Percentiles rank a stretch among this genome's conserved stretches.
phyloP scores from a whole-genome alignment of 2,888 invertebrate genomes.

The Chloromyia formosa region DNA sequence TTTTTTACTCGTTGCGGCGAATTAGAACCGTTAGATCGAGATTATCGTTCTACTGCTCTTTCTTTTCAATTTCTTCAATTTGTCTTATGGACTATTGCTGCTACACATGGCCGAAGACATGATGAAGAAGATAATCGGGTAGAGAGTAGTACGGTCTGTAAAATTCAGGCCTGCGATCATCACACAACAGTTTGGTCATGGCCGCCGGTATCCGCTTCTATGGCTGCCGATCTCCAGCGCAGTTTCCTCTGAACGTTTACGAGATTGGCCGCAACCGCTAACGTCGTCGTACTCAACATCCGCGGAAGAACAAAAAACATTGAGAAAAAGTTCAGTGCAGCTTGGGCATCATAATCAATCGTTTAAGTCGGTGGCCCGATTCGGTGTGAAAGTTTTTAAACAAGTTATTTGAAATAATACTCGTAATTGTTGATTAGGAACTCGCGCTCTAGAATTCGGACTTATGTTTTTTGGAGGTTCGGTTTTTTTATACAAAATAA shows the following conservation, averaged over 20 bases:
- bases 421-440: not conserved
- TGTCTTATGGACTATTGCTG: slow-evolving; percentile 25
- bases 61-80: slow-evolving; percentile 40
- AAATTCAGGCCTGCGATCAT: not conserved
- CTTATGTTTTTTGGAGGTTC: not conserved
- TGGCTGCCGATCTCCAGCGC: slow-evolving; percentile 28
- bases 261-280: not conserved
- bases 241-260: slow-evolving; percentile 32
- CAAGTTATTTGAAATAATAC: not conserved
- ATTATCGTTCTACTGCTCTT: slow-evolving; percentile 40
- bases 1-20: slow-evolving; percentile 15
- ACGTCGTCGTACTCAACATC: not conserved
- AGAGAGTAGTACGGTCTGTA: slow-evolving; percentile 9
- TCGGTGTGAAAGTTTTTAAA: not conserved
- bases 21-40: slow-evolving; percentile 38
- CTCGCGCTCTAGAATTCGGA: not conserved
- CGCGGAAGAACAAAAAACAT: not conserved
- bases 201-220: slow-evolving; percentile 3
- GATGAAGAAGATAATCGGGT: slow-evolving; percentile 20
- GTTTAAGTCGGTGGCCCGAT: not conserved
- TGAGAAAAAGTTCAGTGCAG: not conserved
- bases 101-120: not conserved
- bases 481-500: not conserved
- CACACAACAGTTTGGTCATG: not conserved
- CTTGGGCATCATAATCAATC: not conserved